phyloP scores from a whole-genome alignment of 2,888 invertebrate genomes.

The Miltochrista miniata region DNA sequence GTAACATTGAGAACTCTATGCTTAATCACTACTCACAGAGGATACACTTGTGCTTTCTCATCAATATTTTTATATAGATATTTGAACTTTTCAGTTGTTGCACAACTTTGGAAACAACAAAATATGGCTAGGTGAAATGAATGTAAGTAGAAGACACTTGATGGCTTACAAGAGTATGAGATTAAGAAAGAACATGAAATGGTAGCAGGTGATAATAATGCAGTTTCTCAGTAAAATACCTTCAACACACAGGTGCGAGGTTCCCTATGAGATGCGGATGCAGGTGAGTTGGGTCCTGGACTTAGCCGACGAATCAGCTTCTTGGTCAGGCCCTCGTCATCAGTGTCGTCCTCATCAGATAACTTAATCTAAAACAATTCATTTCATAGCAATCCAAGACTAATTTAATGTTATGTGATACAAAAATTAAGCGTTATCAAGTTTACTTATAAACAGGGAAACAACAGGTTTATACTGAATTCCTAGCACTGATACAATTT shows the following conservation, averaged over 20 bases:
- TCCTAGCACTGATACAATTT: neutral
- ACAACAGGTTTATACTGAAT: neutral
- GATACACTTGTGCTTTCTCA: too few species aligned
- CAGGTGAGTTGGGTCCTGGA: slow-evolving; percentile 76
- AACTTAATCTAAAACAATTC: slow-evolving; percentile 60
- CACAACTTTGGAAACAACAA: too few species aligned
- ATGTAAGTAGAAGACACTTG: too few species aligned
- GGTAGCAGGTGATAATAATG: too few species aligned
- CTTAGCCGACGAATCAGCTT: slow-evolving; percentile 66
- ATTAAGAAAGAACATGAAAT: too few species aligned
- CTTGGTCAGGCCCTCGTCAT: slow-evolving; percentile 68
- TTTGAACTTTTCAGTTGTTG: too few species aligned
- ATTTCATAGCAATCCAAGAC: slow-evolving; percentile 16
- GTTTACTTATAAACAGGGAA: neutral
- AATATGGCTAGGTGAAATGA: too few species aligned
- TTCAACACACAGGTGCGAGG: slow-evolving; percentile 92
- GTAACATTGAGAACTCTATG: too few species aligned
- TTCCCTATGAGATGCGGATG: slow-evolving; percentile 88
- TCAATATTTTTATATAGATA: too few species aligned
- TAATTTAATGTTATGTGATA: neutral
- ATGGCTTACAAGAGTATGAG: too few species aligned
- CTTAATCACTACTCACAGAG: too few species aligned
- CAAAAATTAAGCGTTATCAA: neutral
- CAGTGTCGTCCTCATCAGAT: slow-evolving; percentile 77
- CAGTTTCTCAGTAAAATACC: slow-evolving; percentile 44